phyloP scores from a whole-genome alignment of 2,888 invertebrate species.

The Andrena hattorfiana region DNA sequence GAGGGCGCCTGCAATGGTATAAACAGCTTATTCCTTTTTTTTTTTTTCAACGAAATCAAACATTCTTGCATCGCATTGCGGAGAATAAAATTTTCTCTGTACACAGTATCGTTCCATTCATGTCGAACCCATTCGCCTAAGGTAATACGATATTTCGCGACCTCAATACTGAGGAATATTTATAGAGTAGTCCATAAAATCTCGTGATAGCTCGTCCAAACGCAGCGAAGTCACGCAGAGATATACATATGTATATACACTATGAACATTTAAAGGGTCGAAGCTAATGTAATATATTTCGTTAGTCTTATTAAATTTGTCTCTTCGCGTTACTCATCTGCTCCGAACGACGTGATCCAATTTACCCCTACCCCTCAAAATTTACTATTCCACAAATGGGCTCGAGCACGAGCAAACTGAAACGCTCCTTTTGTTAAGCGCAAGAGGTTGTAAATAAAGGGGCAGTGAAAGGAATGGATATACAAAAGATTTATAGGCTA shows the following conservation, averaged over 20 bases:
- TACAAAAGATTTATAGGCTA: background rate
- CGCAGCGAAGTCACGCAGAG: constrained; percentile 5
- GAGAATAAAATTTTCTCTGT: background rate
- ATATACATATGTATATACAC: background rate
- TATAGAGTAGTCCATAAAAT: constrained; percentile 18
- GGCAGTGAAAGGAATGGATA: background rate
- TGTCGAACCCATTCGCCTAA: background rate
- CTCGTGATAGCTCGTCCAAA: background rate
- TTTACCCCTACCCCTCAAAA: background rate
- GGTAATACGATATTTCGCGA: background rate
- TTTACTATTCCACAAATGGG: background rate
- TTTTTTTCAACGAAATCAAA: background rate
- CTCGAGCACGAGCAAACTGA: no score
- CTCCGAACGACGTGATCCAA: constrained; percentile 8
- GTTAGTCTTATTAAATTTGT: constrained; percentile 53
- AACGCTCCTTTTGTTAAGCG: background rate
- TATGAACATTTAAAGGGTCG: constrained; percentile 16
- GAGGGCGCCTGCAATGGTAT: constrained; percentile 2
- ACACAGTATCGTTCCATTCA: background rate
- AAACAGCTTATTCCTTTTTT: background rate
- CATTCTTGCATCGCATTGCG: background rate
- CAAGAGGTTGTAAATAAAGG: background rate
- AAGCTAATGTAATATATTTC: constrained; percentile 32
- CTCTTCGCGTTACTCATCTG: constrained; percentile 30
- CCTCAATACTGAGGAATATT: constrained; percentile 9